Conservation (phyloP, 2,113 vertebrate species). For the Hyla sarda region DNA sequence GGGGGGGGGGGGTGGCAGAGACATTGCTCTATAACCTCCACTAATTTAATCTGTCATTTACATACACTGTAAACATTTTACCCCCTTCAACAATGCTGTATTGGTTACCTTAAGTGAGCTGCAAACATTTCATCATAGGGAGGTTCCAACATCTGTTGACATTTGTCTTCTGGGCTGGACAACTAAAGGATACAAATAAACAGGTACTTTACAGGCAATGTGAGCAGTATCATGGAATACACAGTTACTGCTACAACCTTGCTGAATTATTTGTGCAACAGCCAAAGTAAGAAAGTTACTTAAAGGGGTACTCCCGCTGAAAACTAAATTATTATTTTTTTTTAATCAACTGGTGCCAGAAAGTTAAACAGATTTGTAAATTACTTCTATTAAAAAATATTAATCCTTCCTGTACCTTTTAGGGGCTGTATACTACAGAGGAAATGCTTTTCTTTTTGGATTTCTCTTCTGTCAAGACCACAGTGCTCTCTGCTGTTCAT, state of each 20-base stretch:
- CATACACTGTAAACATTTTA: neutral
- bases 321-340: too few species aligned
- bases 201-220: neutral
- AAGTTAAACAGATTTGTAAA: too few species aligned
- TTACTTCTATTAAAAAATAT: too few species aligned
- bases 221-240: neutral
- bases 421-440: too few species aligned
- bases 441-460: too few species aligned
- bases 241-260: neutral
- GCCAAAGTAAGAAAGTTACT: too few species aligned
- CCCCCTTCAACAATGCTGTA: neutral
- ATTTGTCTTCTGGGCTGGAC: slow-evolving; percentile 94
- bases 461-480: too few species aligned
- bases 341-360: too few species aligned
- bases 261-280: too few species aligned
- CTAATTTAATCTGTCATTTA: neutral
- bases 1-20: neutral
- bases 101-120: slow-evolving; percentile 89
- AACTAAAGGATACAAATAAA: slow-evolving; percentile 72
- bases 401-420: too few species aligned
- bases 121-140: slow-evolving; percentile 98
- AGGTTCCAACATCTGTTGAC: slow-evolving; percentile 92
- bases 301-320: too few species aligned
- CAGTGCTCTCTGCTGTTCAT: too few species aligned
- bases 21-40: neutral